Conservation (phyloP, 1,140 invertebrate genomes). For the Carcinoscorpius rotundicauda region DNA sequence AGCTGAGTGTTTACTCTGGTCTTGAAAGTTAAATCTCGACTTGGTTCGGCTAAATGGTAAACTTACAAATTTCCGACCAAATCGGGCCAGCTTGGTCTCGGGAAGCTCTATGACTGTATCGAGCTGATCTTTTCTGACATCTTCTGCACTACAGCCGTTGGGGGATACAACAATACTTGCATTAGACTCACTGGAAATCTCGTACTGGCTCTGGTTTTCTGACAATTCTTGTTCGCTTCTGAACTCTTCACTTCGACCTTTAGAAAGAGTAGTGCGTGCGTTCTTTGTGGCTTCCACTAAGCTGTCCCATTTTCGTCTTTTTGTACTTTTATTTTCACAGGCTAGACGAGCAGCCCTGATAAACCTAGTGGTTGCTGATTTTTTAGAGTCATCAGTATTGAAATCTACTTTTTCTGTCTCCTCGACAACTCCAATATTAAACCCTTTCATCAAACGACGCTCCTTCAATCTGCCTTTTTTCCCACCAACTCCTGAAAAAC, state of each 20-base stretch:
- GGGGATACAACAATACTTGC: constrained; percentile 7
- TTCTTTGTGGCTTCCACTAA: constrained; percentile 21
- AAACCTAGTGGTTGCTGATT: constrained; percentile 17
- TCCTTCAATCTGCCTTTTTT: constrained; percentile 89
- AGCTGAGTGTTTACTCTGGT: too few species aligned
- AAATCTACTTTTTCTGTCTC: constrained; percentile 21
- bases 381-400: constrained; percentile 12
- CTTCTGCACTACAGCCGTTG: background rate
- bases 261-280: constrained; percentile 15
- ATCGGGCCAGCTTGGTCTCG: too few species aligned
- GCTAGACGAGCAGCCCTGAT: constrained; percentile 18
- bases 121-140: too few species aligned
- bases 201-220: constrained; percentile 8
- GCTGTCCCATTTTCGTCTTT: constrained; percentile 14
- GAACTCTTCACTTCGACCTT: constrained; percentile 20
- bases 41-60: too few species aligned
- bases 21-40: too few species aligned
- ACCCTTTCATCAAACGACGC: constrained; percentile 81
- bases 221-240: constrained; percentile 19
- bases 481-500: constrained; percentile 35
- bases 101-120: too few species aligned
- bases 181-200: constrained; percentile 11
- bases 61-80: too few species aligned
- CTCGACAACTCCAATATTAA: constrained; percentile 46
- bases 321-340: constrained; percentile 15